phyloP scores from a whole-genome alignment of 1,140 invertebrate genomes.

The Scaptomyza graminum region DNA sequence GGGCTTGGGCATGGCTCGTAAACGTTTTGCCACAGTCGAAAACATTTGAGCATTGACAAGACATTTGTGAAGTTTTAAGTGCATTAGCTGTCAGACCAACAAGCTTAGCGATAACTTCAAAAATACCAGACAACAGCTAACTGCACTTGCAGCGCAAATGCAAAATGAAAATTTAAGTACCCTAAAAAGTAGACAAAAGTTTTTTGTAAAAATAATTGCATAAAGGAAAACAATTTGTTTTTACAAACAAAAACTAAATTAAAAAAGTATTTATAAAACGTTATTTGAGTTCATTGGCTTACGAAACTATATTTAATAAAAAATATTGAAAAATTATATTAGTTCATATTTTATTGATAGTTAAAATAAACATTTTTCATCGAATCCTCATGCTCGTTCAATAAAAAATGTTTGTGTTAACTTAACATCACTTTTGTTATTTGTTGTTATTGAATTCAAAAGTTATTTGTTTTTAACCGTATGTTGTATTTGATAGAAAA shows the following conservation, averaged over 20 bases:
- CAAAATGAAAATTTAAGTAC: conserved; percentile 12
- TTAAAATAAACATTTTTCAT: background rate
- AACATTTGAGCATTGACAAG: conserved; percentile 74
- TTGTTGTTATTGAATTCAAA: background rate
- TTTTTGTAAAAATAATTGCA: background rate
- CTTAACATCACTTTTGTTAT: background rate
- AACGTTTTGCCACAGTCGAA: conserved; percentile 53
- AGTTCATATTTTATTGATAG: background rate
- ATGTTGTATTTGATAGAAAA: background rate
- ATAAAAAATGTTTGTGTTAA: background rate
- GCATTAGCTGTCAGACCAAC: conserved; percentile 67
- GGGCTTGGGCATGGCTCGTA: conserved; percentile 16
- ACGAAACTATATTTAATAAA: no score
- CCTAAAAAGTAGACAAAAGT: conserved; percentile 40
- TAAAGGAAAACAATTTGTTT: no score
- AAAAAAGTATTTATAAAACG: no score
- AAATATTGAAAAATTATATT: background rate
- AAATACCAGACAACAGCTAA: conserved; percentile 1
- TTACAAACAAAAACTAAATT: no score
- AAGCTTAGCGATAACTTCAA: conserved; percentile 39
- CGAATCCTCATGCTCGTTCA: background rate
- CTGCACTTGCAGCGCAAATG: background rate
- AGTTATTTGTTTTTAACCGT: background rate
- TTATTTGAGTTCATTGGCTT: no score
- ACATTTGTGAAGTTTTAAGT: conserved; percentile 82